Conservation (phyloP, 2,888 invertebrate species). For the Habrosyne pyritoides region DNA sequence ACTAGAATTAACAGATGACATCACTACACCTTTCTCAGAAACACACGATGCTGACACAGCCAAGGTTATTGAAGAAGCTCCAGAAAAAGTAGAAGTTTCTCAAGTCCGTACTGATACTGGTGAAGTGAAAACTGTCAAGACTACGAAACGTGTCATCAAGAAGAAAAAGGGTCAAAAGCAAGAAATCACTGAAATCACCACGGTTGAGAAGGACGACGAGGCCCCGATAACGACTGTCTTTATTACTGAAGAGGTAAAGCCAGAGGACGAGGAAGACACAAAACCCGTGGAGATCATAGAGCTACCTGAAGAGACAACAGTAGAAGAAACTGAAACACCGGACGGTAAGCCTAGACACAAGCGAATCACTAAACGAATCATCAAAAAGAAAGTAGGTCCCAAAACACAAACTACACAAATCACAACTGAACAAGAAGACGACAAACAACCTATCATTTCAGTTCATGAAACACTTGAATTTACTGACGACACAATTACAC, state of each 20-base stretch:
- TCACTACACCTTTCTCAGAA: no score
- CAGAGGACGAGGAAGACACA: slow-evolving; percentile 7
- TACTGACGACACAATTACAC: slow-evolving; percentile 25
- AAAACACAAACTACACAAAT: slow-evolving; percentile 37
- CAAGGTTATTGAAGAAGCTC: no score
- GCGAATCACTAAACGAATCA: slow-evolving; percentile 35
- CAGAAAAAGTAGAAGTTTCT: no score
- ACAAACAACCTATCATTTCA: slow-evolving; percentile 29
- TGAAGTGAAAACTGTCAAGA: no score
- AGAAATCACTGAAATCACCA: no score
- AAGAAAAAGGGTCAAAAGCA: no score
- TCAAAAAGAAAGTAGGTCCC: slow-evolving; percentile 32
- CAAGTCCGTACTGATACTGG: no score
- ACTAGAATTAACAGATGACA: no score
- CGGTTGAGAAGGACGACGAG: no score
- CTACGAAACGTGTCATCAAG: no score
- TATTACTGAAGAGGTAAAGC: slow-evolving; percentile 46
- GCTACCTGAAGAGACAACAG: slow-evolving; percentile 47
- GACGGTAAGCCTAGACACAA: slow-evolving; percentile 46
- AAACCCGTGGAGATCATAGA: slow-evolving; percentile 45
- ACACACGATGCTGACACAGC: no score
- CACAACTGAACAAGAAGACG: slow-evolving; percentile 47
- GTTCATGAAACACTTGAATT: slow-evolving; percentile 28
- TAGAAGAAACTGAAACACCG: slow-evolving; percentile 40
- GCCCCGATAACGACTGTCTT: no score